Percentiles rank a stretch among this genome's conserved stretches.
Evolutionary conservation across 1,140 invertebrate species (phyloP).

Genomic region (Rhagoletis pomonella): DNA sequence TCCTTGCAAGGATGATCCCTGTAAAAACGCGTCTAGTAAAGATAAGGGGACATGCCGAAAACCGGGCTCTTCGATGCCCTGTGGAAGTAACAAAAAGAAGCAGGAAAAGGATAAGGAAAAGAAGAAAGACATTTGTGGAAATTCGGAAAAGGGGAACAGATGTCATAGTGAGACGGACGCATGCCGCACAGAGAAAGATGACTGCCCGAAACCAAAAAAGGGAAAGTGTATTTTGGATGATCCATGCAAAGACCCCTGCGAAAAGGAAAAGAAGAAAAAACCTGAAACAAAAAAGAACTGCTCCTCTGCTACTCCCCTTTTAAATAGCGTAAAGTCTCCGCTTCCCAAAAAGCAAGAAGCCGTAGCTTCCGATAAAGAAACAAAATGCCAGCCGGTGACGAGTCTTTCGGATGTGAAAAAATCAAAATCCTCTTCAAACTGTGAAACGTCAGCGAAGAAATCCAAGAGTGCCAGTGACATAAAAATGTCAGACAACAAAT

Average conservation of each 20-base stretch:
- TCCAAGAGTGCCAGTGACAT: neutral
- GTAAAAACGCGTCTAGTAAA: slow-evolving; percentile 53
- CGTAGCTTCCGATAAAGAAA: neutral
- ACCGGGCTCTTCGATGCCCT: neutral
- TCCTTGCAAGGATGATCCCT: slow-evolving; percentile 57
- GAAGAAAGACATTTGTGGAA: slow-evolving; percentile 37
- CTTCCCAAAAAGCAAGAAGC: neutral
- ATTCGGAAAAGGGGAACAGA: slow-evolving; percentile 54
- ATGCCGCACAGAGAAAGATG: slow-evolving; percentile 47
- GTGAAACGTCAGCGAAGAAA: neutral
- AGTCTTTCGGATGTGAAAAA: no score
- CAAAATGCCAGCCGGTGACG: neutral
- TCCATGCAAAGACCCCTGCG: slow-evolving; percentile 10
- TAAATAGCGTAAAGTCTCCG: neutral
- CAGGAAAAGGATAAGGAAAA: slow-evolving; percentile 46
- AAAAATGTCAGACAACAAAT: neutral
- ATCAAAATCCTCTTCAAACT: no score
- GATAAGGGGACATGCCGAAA: slow-evolving; percentile 19
- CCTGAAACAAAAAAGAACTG: slow-evolving; percentile 15
- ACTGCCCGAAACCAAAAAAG: neutral
- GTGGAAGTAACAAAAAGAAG: slow-evolving; percentile 53
- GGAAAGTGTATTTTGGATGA: slow-evolving; percentile 22
- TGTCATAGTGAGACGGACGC: slow-evolving; percentile 54
- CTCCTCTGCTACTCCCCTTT: neutral
- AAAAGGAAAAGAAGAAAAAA: slow-evolving; percentile 5